A percentile compares a stretch with the other conserved stretches of the same genome.
Evolutionary conservation across 1,140 invertebrate genomes (phyloP).

Genomic region (Harlomillsia oculata): DNA sequence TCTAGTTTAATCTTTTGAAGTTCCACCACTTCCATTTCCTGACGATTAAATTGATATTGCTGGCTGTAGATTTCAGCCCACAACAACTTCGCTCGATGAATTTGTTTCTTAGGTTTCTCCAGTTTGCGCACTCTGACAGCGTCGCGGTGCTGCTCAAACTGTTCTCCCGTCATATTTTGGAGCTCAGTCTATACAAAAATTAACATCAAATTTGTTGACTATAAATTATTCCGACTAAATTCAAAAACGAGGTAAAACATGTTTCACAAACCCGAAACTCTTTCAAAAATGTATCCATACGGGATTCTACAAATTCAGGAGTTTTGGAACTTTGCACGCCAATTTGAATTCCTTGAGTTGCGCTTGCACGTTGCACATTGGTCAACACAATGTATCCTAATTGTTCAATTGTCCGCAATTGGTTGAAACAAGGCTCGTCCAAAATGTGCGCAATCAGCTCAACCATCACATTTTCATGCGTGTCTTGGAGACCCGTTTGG

Average conservation of each 20-base stretch:
- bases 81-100: conserved; percentile 54
- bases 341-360: conserved; percentile 73
- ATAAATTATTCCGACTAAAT: no score
- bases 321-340: conserved; percentile 83
- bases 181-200: conserved; percentile 55
- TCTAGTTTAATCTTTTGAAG: conserved; percentile 67
- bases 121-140: conserved; percentile 66
- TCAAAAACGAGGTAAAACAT: not conserved
- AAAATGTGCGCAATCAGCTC: conserved; percentile 82
- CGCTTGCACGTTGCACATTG: conserved; percentile 65
- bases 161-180: conserved; percentile 63
- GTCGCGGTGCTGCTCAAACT: conserved; percentile 72
- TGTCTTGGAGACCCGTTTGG: conserved; percentile 72
- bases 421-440: conserved; percentile 81
- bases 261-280: conserved; percentile 63
- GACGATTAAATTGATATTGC: conserved; percentile 86
- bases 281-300: conserved; percentile 79
- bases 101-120: conserved; percentile 83
- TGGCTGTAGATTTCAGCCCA: conserved; percentile 79
- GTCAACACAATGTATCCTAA: conserved; percentile 90
- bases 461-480: conserved; percentile 67
- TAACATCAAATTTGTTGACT: conserved; percentile 9
- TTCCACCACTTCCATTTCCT: conserved; percentile 70
- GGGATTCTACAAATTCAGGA: conserved; percentile 68
- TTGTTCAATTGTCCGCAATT: conserved; percentile 79